These are phyloP conservation scores for Phymorhynchus buccinoides DNA, from an alignment of 1,140 invertebrate species.

Conservation along the genomic window DNA sequence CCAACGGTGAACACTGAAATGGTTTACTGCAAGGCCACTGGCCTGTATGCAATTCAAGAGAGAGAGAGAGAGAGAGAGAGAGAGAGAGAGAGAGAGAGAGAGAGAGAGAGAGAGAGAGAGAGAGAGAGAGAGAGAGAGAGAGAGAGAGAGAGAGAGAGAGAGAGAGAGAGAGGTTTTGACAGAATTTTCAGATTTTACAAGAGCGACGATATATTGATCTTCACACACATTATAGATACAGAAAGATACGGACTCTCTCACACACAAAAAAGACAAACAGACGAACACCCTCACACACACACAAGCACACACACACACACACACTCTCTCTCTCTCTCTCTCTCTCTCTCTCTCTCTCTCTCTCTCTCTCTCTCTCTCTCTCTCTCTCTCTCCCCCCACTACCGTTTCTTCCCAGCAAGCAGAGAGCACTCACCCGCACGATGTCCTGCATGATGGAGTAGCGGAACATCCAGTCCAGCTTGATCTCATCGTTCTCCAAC, in stretches of 20 bases:
- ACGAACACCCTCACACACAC: no score
- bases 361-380: no score
- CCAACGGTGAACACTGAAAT: not conserved
- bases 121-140: not conserved
- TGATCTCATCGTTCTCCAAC: constrained; percentile 90
- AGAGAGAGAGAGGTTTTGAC: not conserved
- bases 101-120: not conserved
- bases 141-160: not conserved
- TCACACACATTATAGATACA: no score
- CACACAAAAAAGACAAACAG: no score
- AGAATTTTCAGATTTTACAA: no score
- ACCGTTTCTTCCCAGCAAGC: no score
- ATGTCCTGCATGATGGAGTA: constrained; percentile 97
- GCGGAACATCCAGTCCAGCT: constrained; percentile 92
- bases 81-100: not conserved
- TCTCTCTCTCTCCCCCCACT: no score
- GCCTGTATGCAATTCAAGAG: not conserved
- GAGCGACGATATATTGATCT: no score
- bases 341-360: not conserved
- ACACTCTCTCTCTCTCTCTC: not conserved
- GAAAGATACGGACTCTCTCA: no score
- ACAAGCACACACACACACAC: no score
- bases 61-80: not conserved
- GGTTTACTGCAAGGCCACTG: no score
- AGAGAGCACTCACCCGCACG: constrained; percentile 78